Evolutionary conservation across 2,888 invertebrate species (phyloP).

Genomic region (Tetragonisca angustula): DNA sequence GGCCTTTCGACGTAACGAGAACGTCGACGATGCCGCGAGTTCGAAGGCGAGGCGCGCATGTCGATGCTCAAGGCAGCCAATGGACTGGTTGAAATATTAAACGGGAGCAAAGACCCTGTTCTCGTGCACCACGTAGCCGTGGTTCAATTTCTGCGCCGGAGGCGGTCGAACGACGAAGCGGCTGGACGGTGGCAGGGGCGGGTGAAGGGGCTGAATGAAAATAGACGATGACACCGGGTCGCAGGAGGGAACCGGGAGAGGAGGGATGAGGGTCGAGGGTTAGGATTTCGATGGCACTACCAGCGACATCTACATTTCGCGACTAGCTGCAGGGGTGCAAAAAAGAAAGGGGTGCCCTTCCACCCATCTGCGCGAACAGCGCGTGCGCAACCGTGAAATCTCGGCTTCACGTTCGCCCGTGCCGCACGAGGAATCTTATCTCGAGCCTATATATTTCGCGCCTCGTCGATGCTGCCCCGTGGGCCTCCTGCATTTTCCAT

Average conservation of each 20-base stretch:
- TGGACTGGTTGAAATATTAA: constrained; percentile 83
- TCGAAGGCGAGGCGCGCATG: constrained; percentile 76
- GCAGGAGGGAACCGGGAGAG: constrained; percentile 19
- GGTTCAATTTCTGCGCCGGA: constrained; percentile 71
- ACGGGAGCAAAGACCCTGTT: constrained; percentile 82
- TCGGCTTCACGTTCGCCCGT: constrained; percentile 10
- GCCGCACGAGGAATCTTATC: constrained; percentile 14
- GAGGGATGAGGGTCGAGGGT: constrained; percentile 15
- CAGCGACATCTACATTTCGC: constrained; percentile 67
- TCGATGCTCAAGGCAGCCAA: constrained; percentile 81
- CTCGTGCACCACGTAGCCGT: constrained; percentile 73
- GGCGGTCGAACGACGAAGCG: constrained; percentile 51
- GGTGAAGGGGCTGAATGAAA: constrained; percentile 55
- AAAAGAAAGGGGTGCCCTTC: constrained; percentile 26
- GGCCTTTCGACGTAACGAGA: constrained; percentile 61
- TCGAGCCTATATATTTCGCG: background rate
- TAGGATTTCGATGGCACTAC: constrained; percentile 49
- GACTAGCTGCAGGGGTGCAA: constrained; percentile 49
- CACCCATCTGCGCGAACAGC: background rate
- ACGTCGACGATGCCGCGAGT: constrained; percentile 21
- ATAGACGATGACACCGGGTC: constrained; percentile 53
- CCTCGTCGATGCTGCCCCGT: constrained; percentile 8
- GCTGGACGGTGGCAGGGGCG: background rate
- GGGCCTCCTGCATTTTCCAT: constrained; percentile 13
- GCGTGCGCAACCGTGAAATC: constrained; percentile 48